Evolutionary conservation across 2,113 vertebrate genomes (phyloP), one percentile per base, ranked within the genome.

Genomic region (Xiphophorus couchianus): DNA sequence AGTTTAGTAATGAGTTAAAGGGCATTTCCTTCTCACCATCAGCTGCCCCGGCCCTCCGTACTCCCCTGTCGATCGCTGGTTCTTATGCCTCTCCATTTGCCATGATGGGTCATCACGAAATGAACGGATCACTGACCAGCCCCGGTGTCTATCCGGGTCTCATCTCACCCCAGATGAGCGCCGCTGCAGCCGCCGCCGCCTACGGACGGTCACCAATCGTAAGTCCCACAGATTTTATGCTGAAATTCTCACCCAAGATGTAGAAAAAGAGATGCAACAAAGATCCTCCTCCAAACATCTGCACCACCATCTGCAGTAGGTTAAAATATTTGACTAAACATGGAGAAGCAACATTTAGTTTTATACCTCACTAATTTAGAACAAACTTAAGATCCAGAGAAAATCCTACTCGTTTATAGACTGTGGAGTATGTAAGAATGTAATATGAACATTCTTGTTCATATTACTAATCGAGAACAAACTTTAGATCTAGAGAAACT

Each of bases 31-130:
- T 58, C 51, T 58, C 22, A 58, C 30, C 4, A 37, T 4, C 60
- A 92, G 90, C 94, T 37, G 97, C 96, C 35, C 97, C 97, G 0
- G 96, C 97, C 22, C 94, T 99, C 80, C 94, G 97, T 22, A 96
- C 96, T 0, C 97, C 97, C 17, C 92, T 99, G 89, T 96, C 97
- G 66, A 95, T 98, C 0, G 94, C 95, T 0, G 94, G 96, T n/a
- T 96, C 97, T 9, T 98, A 99, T 0, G 95, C 96, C 0, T 78
- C 94, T 0, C 97, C 97, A 0, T 98, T 99, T 0, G 96, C 96
- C 29, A 98, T 99, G 97, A 98, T 99, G 96, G 95, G 97, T 63
- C 97, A 97, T 85, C 97, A 97, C 0, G 97, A 98, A 82, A 97
- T 99, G 96, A 99, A 99, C 4, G 97, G 97, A 10, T 96, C 97